Evolutionary conservation across 1,140 invertebrate species (phyloP).

Genomic region (Drosophila virilis): DNA sequence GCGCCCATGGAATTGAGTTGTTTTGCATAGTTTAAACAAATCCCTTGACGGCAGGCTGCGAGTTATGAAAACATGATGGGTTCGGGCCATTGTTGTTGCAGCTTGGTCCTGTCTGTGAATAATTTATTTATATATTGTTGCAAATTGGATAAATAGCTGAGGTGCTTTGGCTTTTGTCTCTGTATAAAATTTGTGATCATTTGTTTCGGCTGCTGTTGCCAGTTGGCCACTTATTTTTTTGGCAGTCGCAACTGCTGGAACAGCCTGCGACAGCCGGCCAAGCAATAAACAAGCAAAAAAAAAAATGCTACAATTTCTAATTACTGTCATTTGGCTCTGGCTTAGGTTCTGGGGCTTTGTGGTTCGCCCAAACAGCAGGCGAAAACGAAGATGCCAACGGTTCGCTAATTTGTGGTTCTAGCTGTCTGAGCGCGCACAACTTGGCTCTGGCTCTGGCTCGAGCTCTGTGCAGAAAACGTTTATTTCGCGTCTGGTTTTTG

Average conservation of each 20-base stretch:
- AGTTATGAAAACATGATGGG: slow-evolving; percentile 74
- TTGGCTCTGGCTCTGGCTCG: slow-evolving; percentile 8
- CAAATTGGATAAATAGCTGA: slow-evolving; percentile 55
- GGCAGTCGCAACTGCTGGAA: slow-evolving; percentile 49
- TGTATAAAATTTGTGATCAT: slow-evolving; percentile 73
- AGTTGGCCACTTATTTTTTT: slow-evolving; percentile 69
- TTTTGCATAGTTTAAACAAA: slow-evolving; percentile 78
- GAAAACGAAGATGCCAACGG: slow-evolving; percentile 19
- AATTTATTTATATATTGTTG: slow-evolving; percentile 75
- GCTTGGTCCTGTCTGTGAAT: slow-evolving; percentile 60
- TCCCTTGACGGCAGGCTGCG: slow-evolving; percentile 51
- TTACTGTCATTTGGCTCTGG: slow-evolving; percentile 76
- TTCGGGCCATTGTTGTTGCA: slow-evolving; percentile 14
- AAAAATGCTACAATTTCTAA: slow-evolving; percentile 71
- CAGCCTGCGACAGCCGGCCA: slow-evolving; percentile 9
- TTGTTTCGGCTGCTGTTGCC: slow-evolving; percentile 65
- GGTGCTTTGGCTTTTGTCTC: slow-evolving; percentile 43
- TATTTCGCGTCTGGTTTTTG: slow-evolving; percentile 33
- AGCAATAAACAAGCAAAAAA: slow-evolving; percentile 4
- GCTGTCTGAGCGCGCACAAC: slow-evolving; percentile 15
- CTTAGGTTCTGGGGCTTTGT: slow-evolving; percentile 42
- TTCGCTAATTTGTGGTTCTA: slow-evolving; percentile 21
- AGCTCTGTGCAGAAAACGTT: slow-evolving; percentile 22
- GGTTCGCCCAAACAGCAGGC: slow-evolving; percentile 31
- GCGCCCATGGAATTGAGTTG: slow-evolving; percentile 66